Base-by-base conservation (phyloP, 2,113 vertebrate genomes). In the Pholis gunnellus region DNA sequence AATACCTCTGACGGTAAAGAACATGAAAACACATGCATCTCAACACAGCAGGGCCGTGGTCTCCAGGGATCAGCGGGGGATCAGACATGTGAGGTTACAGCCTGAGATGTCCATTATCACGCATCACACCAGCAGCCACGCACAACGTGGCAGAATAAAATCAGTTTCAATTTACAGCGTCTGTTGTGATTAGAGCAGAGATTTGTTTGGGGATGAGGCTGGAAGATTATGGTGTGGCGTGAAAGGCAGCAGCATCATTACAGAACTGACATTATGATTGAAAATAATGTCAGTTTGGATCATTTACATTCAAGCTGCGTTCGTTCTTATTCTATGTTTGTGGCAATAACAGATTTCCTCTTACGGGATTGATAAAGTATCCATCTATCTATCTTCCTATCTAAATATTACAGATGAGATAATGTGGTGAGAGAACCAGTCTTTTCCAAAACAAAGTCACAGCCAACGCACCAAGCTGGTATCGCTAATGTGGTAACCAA, bases 81-180 rank as follows among this genome's bases (percentile, higher is more conserved):
- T 63, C 36, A 69, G 68, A 82, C 72, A 56, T 66, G 75, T 40
- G 68, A 79, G 14, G 59, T 65, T 38, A 73, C 80, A 86, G 71
- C 44, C 75, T 54, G 71, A 85, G 71, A 77, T 76, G 79, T 80
- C 91, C 84, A 86, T 89, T 89, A 93, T 88, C 83, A 88, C 76
- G 82, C 36, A 84, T 86, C 82, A 76, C 90, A 88, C 85, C 84
- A 83, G 42, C 75, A 85, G 76, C 71, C 46, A 42, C 78, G 50
- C 77, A 76, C 42, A 71, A 50, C 75, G 72, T 44, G 38, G 38
- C 59, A 87, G 60, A 60, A 69, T 20, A 66, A 74, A 29, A 69
- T 79, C 40, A 29, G 57, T 17, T 78, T 74, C 83, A 0, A 84
- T 81, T 85, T 48, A 44, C 29, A 75, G 48, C 52, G 25, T 25